Evolutionary conservation across 2,113 vertebrate genomes (phyloP), one percentile per base, ranked within the genome.

Genomic region (Podarcis raffonei): DNA sequence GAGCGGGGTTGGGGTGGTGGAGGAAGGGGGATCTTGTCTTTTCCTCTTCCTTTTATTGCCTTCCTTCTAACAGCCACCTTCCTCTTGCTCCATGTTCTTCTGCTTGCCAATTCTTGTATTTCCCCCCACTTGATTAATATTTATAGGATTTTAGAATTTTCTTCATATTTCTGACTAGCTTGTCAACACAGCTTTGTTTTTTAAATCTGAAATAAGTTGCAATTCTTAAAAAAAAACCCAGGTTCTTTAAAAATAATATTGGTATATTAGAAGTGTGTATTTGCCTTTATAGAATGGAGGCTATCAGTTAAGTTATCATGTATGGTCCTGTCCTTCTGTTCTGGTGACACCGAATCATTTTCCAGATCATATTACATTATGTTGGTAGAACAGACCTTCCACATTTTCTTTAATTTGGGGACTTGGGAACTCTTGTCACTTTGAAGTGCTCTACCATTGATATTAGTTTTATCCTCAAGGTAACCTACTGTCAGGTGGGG

Each of bases 191-290:
- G 27, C 16, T 81, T 87, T 81, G 2, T 9, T 75, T 75, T n/a
- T 32, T 20, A 42, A 87, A n/a, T 22, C 53, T 23, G 57, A 74
- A 32, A 84, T n/a, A 74, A 22, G 32, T 53, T 65, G 23, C 9
- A 69, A 32, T 68, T 48, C 42, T 48, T 48, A 1, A 9, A 9
- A 48, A 48, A 48, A 32, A 57, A 27, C n/a, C 59, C 30, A 25
- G 30, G 62, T 30, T 3, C 53, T 81, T 87, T 3, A 32, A 59
- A 91, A 91, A 11, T 35, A 89, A 15, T 23, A 39, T 5, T 91
- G 35, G 18, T 90, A 89, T 91, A 69, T 30, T 65, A 75, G 74
- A 84, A 16, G 30, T 30, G 82, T 66, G 42, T 39, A 77, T 30
- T 22, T 66, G 37, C 18, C 20, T n/a, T 88, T 88, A 59, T 23